Evolutionary conservation across 1,140 invertebrate species (phyloP), one percentile per base, ranked within the genome.

Genomic region (Hypothenemus hampei): DNA sequence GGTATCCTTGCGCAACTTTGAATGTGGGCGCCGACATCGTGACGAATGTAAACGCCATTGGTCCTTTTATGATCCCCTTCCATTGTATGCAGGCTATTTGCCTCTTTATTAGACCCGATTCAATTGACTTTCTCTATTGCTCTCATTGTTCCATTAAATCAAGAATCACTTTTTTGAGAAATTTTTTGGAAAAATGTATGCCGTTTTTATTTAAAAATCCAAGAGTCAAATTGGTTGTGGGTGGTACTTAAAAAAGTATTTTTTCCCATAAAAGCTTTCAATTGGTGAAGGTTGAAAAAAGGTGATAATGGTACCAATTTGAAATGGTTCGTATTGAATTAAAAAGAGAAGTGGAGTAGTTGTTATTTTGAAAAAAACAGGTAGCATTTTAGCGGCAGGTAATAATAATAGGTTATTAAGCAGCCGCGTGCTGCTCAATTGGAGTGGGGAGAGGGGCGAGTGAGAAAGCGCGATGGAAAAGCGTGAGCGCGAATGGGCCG

Each of bases 31-130:
- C 63, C 62, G 47, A 46, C 52, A 57, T 63, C 59, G 64, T 66
- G 65, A 71, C 67, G 65, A 66, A 69, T 69, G 62, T 59, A 49
- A 62, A 64, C 64, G 64, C 66, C 52, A 68, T 69, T 69, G 67
- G 69, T 63, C 59, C 66, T 57, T 63, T 60, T 64, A 65, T 58
- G 63, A 63, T 64, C 66, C 68, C 67, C 67, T 69, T 64, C 65
- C 64, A 69, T 66, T 62, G 63, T 61, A 46, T 39, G 10, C 20
- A 18, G 26, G 21, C 23, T 55, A 48, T 54, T 57, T 58, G 51
- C 45, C 33, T 57, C 58, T 45, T 60, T 60, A 57, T 57, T 57
- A 60, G 40, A 52, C 19, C 44, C 45, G 24, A 54, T 50, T 57
- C n/a, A 3, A 11, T 39, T 18, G 24, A 15, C 43, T 41, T 24